Conservation (phyloP, 2,888 invertebrate species). For the Cephus nigrinus region DNA sequence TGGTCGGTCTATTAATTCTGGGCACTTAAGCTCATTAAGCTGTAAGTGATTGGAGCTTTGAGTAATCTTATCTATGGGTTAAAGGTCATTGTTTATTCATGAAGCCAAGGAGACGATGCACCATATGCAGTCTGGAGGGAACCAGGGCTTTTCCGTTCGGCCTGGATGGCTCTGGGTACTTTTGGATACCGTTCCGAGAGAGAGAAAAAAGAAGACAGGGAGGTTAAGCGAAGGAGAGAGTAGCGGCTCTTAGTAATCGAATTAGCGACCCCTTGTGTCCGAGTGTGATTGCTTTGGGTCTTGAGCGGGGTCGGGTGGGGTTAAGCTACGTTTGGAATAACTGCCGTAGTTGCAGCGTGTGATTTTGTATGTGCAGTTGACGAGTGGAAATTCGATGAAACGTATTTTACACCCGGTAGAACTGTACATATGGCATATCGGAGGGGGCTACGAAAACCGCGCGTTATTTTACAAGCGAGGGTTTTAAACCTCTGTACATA, state of each 20-base stretch:
- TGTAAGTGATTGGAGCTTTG: constrained; percentile 17
- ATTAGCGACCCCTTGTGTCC: constrained; percentile 61
- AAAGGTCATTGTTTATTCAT: constrained; percentile 26
- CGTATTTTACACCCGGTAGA: constrained; percentile 4
- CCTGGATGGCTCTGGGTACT: not conserved
- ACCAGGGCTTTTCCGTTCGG: not conserved
- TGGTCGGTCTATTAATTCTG: not conserved
- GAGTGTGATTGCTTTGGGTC: constrained; percentile 60
- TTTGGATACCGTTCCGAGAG: not conserved
- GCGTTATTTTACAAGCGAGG: constrained; percentile 42
- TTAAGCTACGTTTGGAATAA: not conserved
- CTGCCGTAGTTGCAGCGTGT: constrained; percentile 2
- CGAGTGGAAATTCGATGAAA: constrained; percentile 3
- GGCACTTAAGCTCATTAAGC: constrained; percentile 16
- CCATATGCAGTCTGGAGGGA: constrained; percentile 25
- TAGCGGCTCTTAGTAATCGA: constrained; percentile 57
- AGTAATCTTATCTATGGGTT: not conserved
- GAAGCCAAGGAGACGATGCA: constrained; percentile 13
- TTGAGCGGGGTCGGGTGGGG: constrained; percentile 26
- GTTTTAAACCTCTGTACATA: constrained; percentile 52
- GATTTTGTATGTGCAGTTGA: constrained; percentile 8
- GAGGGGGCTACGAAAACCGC: constrained; percentile 39
- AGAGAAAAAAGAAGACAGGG: constrained; percentile 10
- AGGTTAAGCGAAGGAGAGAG: not conserved
- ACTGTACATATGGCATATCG: not conserved